Evolutionary conservation across 1,140 invertebrate genomes (phyloP).

Genomic region (Tachypleus tridentatus): DNA sequence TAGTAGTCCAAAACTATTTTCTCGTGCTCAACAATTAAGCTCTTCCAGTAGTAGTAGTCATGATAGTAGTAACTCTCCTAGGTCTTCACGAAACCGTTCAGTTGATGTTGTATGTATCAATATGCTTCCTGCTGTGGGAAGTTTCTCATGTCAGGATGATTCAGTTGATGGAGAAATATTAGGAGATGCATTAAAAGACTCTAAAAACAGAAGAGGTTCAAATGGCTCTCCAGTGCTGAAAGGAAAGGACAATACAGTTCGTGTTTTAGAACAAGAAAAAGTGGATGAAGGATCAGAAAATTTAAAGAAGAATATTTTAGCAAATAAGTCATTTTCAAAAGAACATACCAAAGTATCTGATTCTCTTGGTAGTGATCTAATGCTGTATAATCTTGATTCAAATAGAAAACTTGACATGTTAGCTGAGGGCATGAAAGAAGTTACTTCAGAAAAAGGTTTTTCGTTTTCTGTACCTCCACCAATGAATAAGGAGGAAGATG

Average conservation of each 20-base stretch:
- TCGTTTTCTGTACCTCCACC: too few relatives aligned
- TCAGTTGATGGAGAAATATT: conserved; percentile 31
- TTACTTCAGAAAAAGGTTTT: too few relatives aligned
- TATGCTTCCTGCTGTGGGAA: conserved; percentile 34
- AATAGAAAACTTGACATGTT: too few relatives aligned
- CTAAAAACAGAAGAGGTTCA: conserved; percentile 11
- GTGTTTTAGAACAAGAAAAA: neutral
- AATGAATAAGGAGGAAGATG: too few relatives aligned
- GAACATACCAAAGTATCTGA: too few relatives aligned
- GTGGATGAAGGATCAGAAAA: conserved; percentile 2
- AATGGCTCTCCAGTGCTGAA: too few relatives aligned
- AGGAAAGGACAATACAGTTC: too few relatives aligned
- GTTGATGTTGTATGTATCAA: conserved; percentile 34
- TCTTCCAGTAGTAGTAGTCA: conserved; percentile 4
- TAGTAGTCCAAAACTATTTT: neutral
- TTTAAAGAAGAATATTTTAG: neutral
- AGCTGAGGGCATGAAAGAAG: too few relatives aligned
- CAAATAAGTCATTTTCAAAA: too few relatives aligned
- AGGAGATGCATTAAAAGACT: conserved; percentile 30
- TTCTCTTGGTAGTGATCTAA: too few relatives aligned
- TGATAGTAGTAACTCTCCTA: neutral
- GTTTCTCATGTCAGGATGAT: conserved; percentile 38
- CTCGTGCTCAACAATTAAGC: neutral
- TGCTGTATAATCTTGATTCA: too few relatives aligned
- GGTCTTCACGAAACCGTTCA: conserved; percentile 11